Base-by-base conservation (phyloP, 1,140 invertebrate genomes). In the Paraescarpia echinospica region DNA sequence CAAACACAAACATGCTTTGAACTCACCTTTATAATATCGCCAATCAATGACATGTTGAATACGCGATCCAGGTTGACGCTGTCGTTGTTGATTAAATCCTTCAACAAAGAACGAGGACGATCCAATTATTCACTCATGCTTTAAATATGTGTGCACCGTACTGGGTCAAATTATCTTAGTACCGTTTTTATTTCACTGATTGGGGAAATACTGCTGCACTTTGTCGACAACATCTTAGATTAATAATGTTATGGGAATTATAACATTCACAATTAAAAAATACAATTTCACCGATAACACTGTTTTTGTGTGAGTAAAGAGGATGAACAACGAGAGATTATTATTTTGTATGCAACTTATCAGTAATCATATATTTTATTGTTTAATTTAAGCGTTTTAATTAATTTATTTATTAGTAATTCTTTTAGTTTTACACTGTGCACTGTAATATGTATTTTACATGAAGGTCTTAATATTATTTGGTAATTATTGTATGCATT, bases 81-180 rank as follows among this genome's bases (percentile, higher is more conserved):
- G 51, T 98, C 98, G 95, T 99, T 98, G 95, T 98, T 98, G 88
- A 99, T 96, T 93, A 99, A 98, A 96, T 99, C 98, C 94, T 98
- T 77, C 22, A 77, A 77, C n/a, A n/a, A 31, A 77, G 22, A 77
- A 77, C 22, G 9, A 77, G 12, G 12, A 77, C 4, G 9, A 18
- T 4, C 8, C 59, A 77, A 77, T 27, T 77, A 77, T 77, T 77
- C 27, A 77, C 22, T 27, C 59, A 77, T 77, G 59, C 0, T 27
- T 77, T 77, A 77, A n/a, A 77, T 18, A 77, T 18, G 59, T 31
- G 59, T 77, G 59, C 59, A 77, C 22, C 22, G 59, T 31, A 18
- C 59, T 77, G 59, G 27, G 22, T 14, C 59, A 77, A 2, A 77
- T 77, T 14, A 41, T 41, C 41, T 41, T 6, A 41, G 41, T 41